Evolutionary conservation across 1,140 invertebrate species (phyloP).

Genomic region (Antheraea pernyi): DNA sequence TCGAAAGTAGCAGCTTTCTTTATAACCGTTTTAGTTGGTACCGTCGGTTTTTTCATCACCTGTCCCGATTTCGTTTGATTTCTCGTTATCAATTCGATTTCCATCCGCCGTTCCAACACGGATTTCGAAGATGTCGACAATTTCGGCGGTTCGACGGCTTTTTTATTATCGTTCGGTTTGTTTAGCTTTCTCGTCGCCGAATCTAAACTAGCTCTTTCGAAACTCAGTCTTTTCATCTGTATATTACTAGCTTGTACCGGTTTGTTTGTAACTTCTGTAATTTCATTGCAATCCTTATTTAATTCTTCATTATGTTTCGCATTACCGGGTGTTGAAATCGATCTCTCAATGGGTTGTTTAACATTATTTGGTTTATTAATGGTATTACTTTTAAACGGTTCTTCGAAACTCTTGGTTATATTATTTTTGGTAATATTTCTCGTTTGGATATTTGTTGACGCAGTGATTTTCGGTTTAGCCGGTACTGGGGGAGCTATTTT

Average conservation of each 20-base stretch:
- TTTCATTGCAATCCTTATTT: slow-evolving; percentile 8
- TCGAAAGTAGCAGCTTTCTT: slow-evolving; percentile 65
- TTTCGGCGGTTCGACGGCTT: slow-evolving; percentile 20
- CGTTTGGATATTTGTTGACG: slow-evolving; percentile 36
- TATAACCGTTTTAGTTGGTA: slow-evolving; percentile 55
- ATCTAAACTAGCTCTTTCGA: slow-evolving; percentile 75
- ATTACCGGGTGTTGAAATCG: slow-evolving; percentile 45
- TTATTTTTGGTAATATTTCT: slow-evolving; percentile 38
- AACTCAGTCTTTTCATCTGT: slow-evolving; percentile 70
- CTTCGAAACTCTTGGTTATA: slow-evolving; percentile 37
- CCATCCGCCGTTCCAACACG: slow-evolving; percentile 71
- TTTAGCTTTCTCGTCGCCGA: slow-evolving; percentile 58
- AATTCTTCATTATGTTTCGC: slow-evolving; percentile 31
- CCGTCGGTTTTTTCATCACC: slow-evolving; percentile 46
- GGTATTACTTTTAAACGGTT: slow-evolving; percentile 35
- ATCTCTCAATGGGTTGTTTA: slow-evolving; percentile 41
- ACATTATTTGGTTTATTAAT: slow-evolving; percentile 47
- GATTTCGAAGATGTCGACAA: slow-evolving; percentile 54
- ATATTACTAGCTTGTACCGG: slow-evolving; percentile 53
- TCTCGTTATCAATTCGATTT: slow-evolving; percentile 70
- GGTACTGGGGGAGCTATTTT: slow-evolving; percentile 73
- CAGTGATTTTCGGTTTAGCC: slow-evolving; percentile 67
- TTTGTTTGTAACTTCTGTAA: slow-evolving; percentile 25
- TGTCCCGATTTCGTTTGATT: slow-evolving; percentile 39
- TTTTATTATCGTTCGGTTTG: slow-evolving; percentile 38